Percentiles rank a stretch among this genome's conserved stretches.
Evolutionary conservation across 2,113 vertebrate species (phyloP).

Genomic region (Paraplagusia blochii): DNA sequence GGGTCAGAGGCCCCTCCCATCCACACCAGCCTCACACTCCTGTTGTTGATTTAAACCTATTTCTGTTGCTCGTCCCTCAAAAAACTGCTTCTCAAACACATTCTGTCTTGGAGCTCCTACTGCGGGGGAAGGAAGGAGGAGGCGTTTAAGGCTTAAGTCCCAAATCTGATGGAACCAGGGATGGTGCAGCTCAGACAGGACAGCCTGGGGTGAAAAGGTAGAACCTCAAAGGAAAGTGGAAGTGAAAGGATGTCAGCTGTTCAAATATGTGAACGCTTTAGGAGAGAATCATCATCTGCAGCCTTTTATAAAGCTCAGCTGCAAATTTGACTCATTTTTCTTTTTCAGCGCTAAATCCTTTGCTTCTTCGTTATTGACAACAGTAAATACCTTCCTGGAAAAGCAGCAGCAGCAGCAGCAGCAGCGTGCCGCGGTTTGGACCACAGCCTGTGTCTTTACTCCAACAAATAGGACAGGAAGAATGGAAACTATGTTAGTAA

Average conservation of each 20-base stretch:
- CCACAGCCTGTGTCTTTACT: conserved; percentile 49
- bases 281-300: conserved; percentile 12
- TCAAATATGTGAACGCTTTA: neutral
- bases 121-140: conserved; percentile 60
- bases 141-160: conserved; percentile 65
- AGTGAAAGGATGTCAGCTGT: conserved; percentile 38
- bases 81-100: conserved; percentile 63
- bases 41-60: conserved; percentile 50
- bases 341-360: conserved; percentile 13
- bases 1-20: conserved; percentile 13
- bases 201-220: neutral
- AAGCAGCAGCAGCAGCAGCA: conserved; percentile 41
- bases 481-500: conserved; percentile 68
- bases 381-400: conserved; percentile 59
- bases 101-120: conserved; percentile 66
- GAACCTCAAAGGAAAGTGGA: conserved; percentile 37
- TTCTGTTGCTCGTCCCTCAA: conserved; percentile 59
- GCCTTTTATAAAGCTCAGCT: conserved; percentile 14
- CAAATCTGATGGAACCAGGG: conserved; percentile 53
- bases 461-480: conserved; percentile 51
- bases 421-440: conserved; percentile 59
- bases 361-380: conserved; percentile 42
- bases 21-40: conserved; percentile 38
- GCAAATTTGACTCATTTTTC: conserved; percentile 20
- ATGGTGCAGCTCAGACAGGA: conserved; percentile 36